Evolutionary conservation across 2,888 invertebrate genomes (phyloP).

Genomic region (Thumatha senex): DNA sequence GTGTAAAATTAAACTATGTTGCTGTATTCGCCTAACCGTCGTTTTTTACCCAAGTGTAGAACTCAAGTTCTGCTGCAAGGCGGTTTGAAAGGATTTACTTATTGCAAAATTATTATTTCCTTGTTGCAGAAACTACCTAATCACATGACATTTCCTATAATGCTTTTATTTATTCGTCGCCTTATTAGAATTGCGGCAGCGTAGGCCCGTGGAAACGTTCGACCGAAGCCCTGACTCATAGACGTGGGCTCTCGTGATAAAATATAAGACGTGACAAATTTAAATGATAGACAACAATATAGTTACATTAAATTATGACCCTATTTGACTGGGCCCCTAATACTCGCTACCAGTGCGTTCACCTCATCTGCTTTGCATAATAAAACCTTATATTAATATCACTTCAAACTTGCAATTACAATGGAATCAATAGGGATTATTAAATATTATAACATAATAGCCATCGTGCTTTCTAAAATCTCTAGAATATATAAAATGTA

Average conservation of each 20-base stretch:
- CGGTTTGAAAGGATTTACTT: too few species aligned
- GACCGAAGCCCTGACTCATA: slow-evolving; percentile 54
- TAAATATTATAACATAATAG: too few species aligned
- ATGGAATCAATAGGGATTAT: too few species aligned
- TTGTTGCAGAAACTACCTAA: slow-evolving; percentile 6
- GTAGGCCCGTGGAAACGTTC: slow-evolving; percentile 67
- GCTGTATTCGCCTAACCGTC: too few species aligned
- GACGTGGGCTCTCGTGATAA: slow-evolving; percentile 58
- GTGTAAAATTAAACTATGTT: too few species aligned
- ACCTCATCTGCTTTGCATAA: slow-evolving; percentile 19
- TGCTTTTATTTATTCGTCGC: slow-evolving; percentile 32
- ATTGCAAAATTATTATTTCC: too few species aligned
- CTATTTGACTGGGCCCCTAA: slow-evolving; percentile 31
- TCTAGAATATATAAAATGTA: too few species aligned
- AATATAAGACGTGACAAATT: slow-evolving; percentile 58
- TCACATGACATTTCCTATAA: slow-evolving; percentile 43
- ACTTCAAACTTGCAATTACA: too few species aligned
- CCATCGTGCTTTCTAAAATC: too few species aligned
- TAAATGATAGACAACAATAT: slow-evolving; percentile 43
- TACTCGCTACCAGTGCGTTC: slow-evolving; percentile 30
- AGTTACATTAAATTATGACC: slow-evolving; percentile 40
- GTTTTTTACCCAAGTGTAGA: too few species aligned
- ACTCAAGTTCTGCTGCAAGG: too few species aligned
- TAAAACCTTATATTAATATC: neutral
- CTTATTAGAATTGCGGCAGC: slow-evolving; percentile 67